phyloP scores from a whole-genome alignment of 1,140 invertebrate genomes.

The Pogonus chalceus region DNA sequence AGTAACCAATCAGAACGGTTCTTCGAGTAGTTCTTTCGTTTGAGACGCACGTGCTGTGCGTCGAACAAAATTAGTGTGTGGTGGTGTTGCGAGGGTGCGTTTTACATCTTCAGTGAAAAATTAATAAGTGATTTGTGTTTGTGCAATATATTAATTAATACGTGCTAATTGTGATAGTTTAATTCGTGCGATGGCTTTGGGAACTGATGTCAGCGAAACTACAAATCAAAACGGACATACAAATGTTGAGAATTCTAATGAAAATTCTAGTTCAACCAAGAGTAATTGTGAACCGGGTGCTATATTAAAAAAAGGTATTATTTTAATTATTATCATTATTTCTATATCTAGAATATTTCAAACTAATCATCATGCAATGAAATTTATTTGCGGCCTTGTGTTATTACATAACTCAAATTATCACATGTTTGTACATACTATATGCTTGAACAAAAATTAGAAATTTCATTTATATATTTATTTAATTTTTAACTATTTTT shows the following conservation, averaged over 20 bases:
- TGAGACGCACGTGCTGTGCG: conserved; percentile 1
- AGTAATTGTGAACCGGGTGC: not conserved
- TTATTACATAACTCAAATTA: too few relatives aligned
- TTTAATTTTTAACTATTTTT: too few relatives aligned
- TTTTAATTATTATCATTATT: too few relatives aligned
- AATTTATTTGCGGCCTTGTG: too few relatives aligned
- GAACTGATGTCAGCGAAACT: not conserved
- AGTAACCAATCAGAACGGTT: not conserved
- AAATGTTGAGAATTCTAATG: not conserved
- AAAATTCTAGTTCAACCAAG: not conserved
- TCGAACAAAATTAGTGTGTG: not conserved
- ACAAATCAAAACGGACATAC: not conserved
- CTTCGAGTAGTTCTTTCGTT: not conserved
- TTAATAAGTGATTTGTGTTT: not conserved
- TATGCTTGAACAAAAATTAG: too few relatives aligned
- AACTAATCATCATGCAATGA: too few relatives aligned
- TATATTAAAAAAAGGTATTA: conserved; percentile 1
- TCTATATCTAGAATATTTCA: too few relatives aligned
- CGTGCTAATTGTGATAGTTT: conserved; percentile 1
- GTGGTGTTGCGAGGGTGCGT: conserved; percentile 2
- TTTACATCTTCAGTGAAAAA: conserved; percentile 2
- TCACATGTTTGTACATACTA: too few relatives aligned
- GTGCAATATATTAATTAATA: not conserved
- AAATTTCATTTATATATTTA: too few relatives aligned
- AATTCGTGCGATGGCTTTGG: not conserved